These are phyloP conservation scores for Morpho deidamia DNA, from an alignment of 2,888 invertebrate genomes.

Conservation along the genomic window DNA sequence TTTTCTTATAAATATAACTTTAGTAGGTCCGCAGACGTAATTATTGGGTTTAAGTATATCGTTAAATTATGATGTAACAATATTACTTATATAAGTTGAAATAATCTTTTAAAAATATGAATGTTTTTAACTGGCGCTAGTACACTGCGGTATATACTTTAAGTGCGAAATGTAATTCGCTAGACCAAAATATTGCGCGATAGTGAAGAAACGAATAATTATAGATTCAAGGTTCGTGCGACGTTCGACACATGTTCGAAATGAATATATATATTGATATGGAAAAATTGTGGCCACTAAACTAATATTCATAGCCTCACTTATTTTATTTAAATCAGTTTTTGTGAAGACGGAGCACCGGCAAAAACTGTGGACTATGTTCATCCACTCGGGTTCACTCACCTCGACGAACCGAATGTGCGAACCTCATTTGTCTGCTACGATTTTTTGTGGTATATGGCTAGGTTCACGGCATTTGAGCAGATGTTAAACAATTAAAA, in stretches of 20 bases:
- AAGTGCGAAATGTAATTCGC: slow-evolving; percentile 1
- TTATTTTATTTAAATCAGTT: slow-evolving; percentile 35
- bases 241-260: slow-evolving; percentile 26
- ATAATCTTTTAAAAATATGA: no score
- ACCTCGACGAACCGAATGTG: slow-evolving; percentile 70
- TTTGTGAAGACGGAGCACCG: slow-evolving; percentile 49
- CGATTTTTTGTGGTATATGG: slow-evolving; percentile 67
- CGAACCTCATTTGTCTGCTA: slow-evolving; percentile 65
- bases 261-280: slow-evolving; percentile 18
- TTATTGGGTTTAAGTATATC: no score
- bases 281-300: slow-evolving; percentile 12
- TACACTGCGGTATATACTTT: background rate
- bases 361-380: slow-evolving; percentile 65
- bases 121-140: no score
- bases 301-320: slow-evolving; percentile 14
- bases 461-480: slow-evolving; percentile 50
- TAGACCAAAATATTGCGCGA: slow-evolving; percentile 4
- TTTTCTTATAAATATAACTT: no score
- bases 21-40: no score
- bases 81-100: no score
- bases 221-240: slow-evolving; percentile 27
- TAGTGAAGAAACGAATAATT: slow-evolving; percentile 10
- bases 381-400: slow-evolving; percentile 57
- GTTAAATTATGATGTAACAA: no score
- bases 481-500: slow-evolving; percentile 38